Evolutionary conservation across 2,797 vertebrate species (phyloP).

Genomic region (Steatocranus sp.): DNA sequence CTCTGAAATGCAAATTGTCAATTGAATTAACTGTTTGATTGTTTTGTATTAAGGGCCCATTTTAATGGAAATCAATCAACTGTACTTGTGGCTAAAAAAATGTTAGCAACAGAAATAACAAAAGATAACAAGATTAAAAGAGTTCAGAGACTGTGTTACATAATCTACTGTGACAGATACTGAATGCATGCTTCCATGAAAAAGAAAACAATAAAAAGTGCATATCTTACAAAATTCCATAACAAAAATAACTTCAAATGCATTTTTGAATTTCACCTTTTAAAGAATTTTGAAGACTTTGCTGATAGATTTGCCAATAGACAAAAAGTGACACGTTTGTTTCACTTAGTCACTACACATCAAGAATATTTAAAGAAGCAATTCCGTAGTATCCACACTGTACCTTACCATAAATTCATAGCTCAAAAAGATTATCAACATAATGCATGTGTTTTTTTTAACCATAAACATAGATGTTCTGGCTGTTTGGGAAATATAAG

Average conservation of each 20-base stretch:
- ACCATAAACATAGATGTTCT: not conserved
- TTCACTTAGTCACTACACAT: not conserved
- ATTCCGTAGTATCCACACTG: not conserved
- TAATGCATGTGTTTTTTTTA: not conserved
- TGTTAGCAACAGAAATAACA: not conserved
- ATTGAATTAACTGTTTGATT: not conserved
- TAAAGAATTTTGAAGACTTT: not conserved
- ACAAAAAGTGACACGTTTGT: not conserved
- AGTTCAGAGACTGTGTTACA: not conserved
- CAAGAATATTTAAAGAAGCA: not conserved
- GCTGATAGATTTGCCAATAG: not conserved
- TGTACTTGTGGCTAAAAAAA: not conserved
- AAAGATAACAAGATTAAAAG: not conserved
- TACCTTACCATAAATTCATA: not conserved
- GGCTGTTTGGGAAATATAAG: not conserved
- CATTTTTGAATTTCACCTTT: not conserved
- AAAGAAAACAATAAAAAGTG: not conserved
- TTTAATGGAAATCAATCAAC: not conserved
- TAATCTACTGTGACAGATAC: not conserved
- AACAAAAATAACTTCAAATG: accelerated
- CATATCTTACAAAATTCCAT: not conserved
- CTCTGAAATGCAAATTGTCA: not conserved
- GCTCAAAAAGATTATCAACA: not conserved
- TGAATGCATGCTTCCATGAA: not conserved
- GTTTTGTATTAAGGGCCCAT: not conserved